Evolutionary conservation across 1,140 invertebrate genomes (phyloP), one percentile per base, ranked within the genome.

Genomic region (Mactra quadrangularis): DNA sequence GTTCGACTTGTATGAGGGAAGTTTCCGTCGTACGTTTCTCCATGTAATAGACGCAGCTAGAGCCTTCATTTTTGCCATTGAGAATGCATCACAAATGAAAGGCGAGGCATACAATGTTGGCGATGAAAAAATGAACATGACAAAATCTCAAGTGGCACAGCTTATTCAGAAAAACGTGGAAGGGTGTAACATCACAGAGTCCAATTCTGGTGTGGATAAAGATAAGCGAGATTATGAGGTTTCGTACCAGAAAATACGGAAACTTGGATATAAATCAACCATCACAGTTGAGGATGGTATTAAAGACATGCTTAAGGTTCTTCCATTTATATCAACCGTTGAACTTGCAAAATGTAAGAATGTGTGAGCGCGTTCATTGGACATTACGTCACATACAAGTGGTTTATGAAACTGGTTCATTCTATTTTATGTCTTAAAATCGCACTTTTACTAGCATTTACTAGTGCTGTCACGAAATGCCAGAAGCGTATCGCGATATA

Each of bases 1-100:
- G 47, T 90, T 91, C 68, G 89, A 90, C 41, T 70, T 91, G 17
- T 91, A 91, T 59, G 89, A 91, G 72, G 88, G 89, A 29, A 79
- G 90, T 87, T 91, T 91, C 75, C 82, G 88, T 1, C 86, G 90
- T 64, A 91, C 90, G 1, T 91, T 91, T 64, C 76, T 91, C 1
- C 90, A 91, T 59, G 89, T 91, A 17, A 87, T 78, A 31, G 90
- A 91, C 66, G 90, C 89, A 19, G 90, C 89, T 0, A 79, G 87
- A 0, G 88, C 88, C 15, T 89, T 89, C 57, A 38, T 89, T 4
- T 89, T 89, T 74, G 87, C 87, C n/a, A 15, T 89, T 6, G 81
- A 86, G 47, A 87, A 88, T 38, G 70, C 83, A 41, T 81, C 86
- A 50, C n/a, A 55, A 19, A 89, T 89, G 88, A 55, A 82, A 25